phyloP scores from a whole-genome alignment of 2,888 invertebrate genomes.

The Arge pagana region DNA sequence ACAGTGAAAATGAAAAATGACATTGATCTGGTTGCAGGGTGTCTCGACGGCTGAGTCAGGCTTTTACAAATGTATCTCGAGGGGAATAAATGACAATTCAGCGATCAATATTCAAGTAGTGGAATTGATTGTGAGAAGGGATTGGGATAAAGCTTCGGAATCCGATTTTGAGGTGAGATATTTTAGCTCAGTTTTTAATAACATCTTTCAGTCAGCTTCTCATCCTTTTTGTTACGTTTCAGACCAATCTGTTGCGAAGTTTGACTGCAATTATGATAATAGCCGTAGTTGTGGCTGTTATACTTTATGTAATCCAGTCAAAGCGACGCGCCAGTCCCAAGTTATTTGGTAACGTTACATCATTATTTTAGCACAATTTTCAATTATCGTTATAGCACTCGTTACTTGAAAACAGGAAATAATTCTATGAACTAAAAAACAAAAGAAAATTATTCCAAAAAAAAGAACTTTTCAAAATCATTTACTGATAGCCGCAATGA shows the following conservation, averaged over 20 bases:
- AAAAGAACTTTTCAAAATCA: constrained; percentile 3
- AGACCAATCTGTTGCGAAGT: constrained; percentile 50
- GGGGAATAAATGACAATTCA: constrained; percentile 60
- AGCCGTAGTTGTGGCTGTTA: constrained; percentile 45
- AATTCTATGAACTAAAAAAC: not conserved
- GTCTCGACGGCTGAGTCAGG: constrained; percentile 68
- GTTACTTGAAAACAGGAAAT: constrained; percentile 5
- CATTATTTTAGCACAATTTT: constrained; percentile 7
- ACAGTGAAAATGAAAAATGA: not conserved
- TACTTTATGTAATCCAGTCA: constrained; percentile 43
- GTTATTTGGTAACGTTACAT: constrained; percentile 46
- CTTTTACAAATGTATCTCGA: constrained; percentile 69
- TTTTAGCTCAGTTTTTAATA: not conserved
- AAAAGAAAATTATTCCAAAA: not conserved
- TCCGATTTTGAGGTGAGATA: constrained; percentile 53
- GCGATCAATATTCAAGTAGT: constrained; percentile 64
- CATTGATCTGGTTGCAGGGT: constrained; percentile 56
- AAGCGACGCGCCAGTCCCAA: constrained; percentile 39
- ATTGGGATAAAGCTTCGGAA: constrained; percentile 54
- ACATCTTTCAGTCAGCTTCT: not conserved
- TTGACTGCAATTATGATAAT: constrained; percentile 49
- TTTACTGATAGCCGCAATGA: too few relatives aligned
- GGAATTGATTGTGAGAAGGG: constrained; percentile 65
- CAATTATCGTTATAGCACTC: constrained; percentile 1
- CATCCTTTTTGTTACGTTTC: constrained; percentile 19